Evolutionary conservation across 2,797 vertebrate species (phyloP).

Genomic region (Sternotherus odoratus): DNA sequence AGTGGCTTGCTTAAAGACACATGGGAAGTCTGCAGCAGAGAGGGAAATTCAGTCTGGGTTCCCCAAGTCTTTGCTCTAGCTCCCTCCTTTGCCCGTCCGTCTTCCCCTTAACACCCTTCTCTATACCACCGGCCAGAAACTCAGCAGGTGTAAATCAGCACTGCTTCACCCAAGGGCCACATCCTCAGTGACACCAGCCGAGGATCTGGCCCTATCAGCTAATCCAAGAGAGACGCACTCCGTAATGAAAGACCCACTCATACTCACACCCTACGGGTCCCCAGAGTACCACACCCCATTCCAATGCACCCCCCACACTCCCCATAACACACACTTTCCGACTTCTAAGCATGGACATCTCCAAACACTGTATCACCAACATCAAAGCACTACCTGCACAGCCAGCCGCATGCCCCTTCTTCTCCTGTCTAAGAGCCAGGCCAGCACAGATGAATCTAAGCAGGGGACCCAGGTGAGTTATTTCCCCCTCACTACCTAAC

Average conservation of each 20-base stretch:
- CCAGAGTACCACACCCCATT: background rate
- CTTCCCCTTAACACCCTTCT: background rate
- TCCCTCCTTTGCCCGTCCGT: background rate
- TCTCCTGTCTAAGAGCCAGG: too few relatives aligned
- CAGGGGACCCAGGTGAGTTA: background rate
- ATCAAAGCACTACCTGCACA: too few relatives aligned
- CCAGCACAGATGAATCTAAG: background rate
- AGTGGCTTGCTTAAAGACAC: background rate
- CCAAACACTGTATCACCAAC: background rate
- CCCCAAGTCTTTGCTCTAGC: background rate
- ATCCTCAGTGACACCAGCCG: background rate
- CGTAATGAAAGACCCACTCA: background rate
- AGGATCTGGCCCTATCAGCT: accelerated
- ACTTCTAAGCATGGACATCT: accelerated
- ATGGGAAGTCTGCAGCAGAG: too few relatives aligned
- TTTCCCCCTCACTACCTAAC: background rate
- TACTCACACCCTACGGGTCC: background rate
- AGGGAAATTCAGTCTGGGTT: background rate
- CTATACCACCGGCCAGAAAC: too few relatives aligned
- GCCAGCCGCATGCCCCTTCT: too few relatives aligned
- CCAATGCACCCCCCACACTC: background rate
- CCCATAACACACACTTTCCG: background rate
- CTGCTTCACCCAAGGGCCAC: background rate
- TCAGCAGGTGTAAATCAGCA: background rate
- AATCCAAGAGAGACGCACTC: background rate